Base-by-base conservation (phyloP, 2,113 vertebrate species). In the Microcebus griseorufus region DNA sequence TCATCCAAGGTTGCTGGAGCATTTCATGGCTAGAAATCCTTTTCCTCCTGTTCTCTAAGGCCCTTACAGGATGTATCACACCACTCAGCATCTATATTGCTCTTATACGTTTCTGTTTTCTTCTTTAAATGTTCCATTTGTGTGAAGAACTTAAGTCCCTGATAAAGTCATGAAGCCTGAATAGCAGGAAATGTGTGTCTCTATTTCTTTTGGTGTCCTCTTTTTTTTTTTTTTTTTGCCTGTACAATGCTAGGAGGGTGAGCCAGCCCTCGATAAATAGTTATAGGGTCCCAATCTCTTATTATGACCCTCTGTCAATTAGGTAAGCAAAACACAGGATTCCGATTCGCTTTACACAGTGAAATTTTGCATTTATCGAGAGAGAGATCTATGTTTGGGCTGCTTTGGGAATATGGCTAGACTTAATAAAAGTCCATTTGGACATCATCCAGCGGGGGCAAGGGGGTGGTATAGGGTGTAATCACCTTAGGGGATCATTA, bases 311-410 rank as follows among this genome's bases (percentile, higher is more conserved):
- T 91, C 73, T 94, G 73, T 88, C 86, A 87, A 84, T 82, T 67
- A 87, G 42, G 64, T 65, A 37, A 45, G 18, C 85, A 51, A 94
- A 81, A 88, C 75, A 51, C 5, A 80, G 39, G 45, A 88, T 72
- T 95, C 65, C 65, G 70, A n/a, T 53, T 92, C 72, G 29, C 60
- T 94, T 96, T 88, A 93, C 51, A 94, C 92, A 87, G 79, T 96
- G 84, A 90, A 91, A 64, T 70, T 76, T 92, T 73, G 29, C 18
- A 92, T 93, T 98, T 94, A 45, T 39, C 22, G 73, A 16, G 55
- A 67, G 45, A 48, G 69, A 37, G n/a, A 72, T 84, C 51, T 81
- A 65, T 78, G 70, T 94, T 97, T 95, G 84, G 87, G 39, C 42
- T 82, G 20, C 72, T 97, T 90, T 88, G 93, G 83, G 90, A 93